A percentile compares a stretch with the other conserved stretches of the same genome.
These are phyloP conservation scores for Linyphia triangularis DNA, from an alignment of 2,888 invertebrate species.

Conservation along the genomic window DNA sequence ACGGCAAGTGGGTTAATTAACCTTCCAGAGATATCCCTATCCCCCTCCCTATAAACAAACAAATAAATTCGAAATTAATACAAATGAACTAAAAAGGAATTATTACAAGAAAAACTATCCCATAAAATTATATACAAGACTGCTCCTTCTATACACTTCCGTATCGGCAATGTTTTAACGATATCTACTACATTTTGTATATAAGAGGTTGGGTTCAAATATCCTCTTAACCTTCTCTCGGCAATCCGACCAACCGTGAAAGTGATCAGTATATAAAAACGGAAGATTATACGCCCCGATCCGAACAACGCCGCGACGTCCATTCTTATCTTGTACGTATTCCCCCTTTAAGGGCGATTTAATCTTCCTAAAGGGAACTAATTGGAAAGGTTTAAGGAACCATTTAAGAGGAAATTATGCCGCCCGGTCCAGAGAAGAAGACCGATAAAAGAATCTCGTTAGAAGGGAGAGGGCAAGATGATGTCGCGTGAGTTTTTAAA, in stretches of 20 bases:
- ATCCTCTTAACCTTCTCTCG: no score
- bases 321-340: background rate
- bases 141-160: no score
- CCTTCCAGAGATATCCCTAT: no score
- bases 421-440: background rate
- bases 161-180: no score
- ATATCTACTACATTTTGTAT: no score
- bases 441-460: background rate
- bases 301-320: background rate
- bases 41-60: no score
- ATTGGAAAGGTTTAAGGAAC: slow-evolving; percentile 37
- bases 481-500: background rate
- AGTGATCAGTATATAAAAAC: background rate
- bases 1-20: no score
- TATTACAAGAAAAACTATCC: no score
- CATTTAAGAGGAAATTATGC: slow-evolving; percentile 21
- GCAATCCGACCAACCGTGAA: background rate
- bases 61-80: no score
- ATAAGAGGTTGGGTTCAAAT: no score
- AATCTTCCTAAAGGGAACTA: slow-evolving; percentile 20
- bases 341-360: background rate
- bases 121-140: no score
- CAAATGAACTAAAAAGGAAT: no score
- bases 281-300: background rate
- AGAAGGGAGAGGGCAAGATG: background rate